Base-by-base conservation (phyloP, 92 coral and sea anemone species). In the Epizoanthus ramosus region DNA sequence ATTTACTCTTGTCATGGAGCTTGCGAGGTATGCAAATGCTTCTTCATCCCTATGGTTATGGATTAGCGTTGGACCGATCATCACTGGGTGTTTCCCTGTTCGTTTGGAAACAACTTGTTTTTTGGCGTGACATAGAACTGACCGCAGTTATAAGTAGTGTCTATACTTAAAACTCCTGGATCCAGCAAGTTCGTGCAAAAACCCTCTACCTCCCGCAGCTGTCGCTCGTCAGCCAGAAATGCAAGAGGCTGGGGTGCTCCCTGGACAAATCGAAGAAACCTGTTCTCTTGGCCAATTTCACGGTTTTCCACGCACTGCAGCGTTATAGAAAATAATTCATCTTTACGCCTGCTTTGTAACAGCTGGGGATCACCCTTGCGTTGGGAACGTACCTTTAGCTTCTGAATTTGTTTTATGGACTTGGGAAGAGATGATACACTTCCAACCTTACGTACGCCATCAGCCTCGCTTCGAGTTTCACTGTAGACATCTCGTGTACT, bases 81-180 rank as follows among this genome's bases (percentile, higher is more conserved):
- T 15, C 23, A 87, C 90, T 18, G 90, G 87, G 43, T 87, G 84
- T 23, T 60, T 87, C 17, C 79, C 74, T 7, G 63, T 75, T 60
- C 88, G n/a, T 21, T 61, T 84, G 3, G 88, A 68, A 8, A 63
- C 8, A 22, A 87, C 74, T 68, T 58, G 23, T 18, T 63, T 17
- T 79, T 81, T 16, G 84, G 87, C 4, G 87, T 83, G 24, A 81
- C 80, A 41, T 74, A 88, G 23, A 88, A 84, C 15, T 45, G 81
- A 17, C 88, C 83, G 35, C 91, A 88, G 71, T 88, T 84, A 54
- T 88, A 88, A 1, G 88, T 88, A 7, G 82, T 88, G 81, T 88
- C 86, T 2, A 88, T 47, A 54, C 88, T 88, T 41, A 88, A 25
- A 18, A 88, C 57, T 58, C 75, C 73, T 9, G 88, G 81, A 25